Conservation (phyloP, 1,140 invertebrate genomes). For the Leguminivora glycinivorella region DNA sequence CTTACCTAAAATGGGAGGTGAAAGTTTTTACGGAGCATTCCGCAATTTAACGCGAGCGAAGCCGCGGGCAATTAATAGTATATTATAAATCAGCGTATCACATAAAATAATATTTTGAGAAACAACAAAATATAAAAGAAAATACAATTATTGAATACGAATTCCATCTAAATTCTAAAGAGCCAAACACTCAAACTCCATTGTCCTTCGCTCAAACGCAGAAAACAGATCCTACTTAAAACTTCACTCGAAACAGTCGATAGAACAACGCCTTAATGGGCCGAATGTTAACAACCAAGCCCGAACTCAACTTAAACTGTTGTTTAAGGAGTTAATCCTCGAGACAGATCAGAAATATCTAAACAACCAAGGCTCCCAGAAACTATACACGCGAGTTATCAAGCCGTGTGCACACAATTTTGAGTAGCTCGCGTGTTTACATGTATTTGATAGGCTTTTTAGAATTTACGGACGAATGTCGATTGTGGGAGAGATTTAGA, state of each 20-base stretch:
- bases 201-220: neutral
- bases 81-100: too few species aligned
- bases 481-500: neutral
- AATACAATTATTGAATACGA: neutral
- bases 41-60: too few species aligned
- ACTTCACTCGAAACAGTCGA: neutral
- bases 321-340: neutral
- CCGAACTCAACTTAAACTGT: neutral
- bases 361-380: too few species aligned
- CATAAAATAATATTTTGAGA: too few species aligned
- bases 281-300: slow-evolving; percentile 1
- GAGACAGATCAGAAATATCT: too few species aligned
- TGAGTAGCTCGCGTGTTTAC: too few species aligned
- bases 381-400: too few species aligned
- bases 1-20: too few species aligned
- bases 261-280: slow-evolving; percentile 3
- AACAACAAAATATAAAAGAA: neutral
- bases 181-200: neutral
- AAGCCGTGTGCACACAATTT: too few species aligned
- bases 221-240: neutral
- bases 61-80: too few species aligned
- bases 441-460: too few species aligned
- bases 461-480: neutral
- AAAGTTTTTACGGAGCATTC: too few species aligned
- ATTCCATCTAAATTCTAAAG: neutral